Evolutionary conservation across 2,797 vertebrate species (phyloP), one percentile per base, ranked within the genome.

Genomic region (Hozukius guyotensis): DNA sequence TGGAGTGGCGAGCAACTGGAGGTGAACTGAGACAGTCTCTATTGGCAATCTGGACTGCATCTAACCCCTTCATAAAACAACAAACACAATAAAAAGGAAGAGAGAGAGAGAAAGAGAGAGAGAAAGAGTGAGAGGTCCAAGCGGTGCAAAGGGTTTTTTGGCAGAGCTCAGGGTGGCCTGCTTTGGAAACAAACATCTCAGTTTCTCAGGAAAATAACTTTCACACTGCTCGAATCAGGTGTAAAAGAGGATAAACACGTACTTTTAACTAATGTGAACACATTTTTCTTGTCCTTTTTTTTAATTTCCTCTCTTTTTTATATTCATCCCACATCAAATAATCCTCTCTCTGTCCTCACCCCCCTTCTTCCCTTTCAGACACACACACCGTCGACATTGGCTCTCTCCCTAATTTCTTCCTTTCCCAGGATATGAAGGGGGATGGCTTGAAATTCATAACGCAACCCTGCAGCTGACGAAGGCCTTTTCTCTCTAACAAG

Each of bases 371-470:
- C 66, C 69, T 84, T 81, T 84, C 78, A 80, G 73, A 64, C 75
- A 70, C 8, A 59, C 74, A 67, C 53, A 72, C 42, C 71, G 79
- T 83, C 80, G 32, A 78, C 82, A 72, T 75, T 93, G 93, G 92
- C 92, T 76, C 86, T 91, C 89, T 82, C 18, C 83, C 92, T 88
- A 75, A 83, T 91, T 85, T 92, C 60, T 84, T 88, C 82, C 85
- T 96, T 95, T 95, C 96, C 95, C 96, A 96, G 96, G 96, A 97
- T 96, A 96, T 96, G 95, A 96, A 42, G 38, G 88, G 87, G 94
- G 95, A 96, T 94, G 93, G 96, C 94, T 96, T 97, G 95, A 96
- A 96, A 97, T 96, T 96, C 91, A 66, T 94, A 96, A 95, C 92
- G 93, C 93, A 93, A 90, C 93, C 95, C 96, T 94, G 93, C 93